These are phyloP conservation scores for Drosophila kanapiae DNA, from an alignment of 1,140 invertebrate genomes.

Conservation along the genomic window DNA sequence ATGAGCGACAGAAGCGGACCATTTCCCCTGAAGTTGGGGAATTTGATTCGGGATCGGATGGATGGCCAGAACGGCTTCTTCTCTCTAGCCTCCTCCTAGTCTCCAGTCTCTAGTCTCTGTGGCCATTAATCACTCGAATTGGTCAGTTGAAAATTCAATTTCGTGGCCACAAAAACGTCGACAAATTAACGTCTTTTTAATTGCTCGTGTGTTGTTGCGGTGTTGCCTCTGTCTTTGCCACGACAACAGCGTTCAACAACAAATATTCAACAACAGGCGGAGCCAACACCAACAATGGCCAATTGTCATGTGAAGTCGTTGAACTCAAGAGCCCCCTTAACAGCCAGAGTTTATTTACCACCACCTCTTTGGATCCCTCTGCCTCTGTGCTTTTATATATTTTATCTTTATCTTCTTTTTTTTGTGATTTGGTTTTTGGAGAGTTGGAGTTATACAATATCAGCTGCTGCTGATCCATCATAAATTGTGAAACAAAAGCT, in stretches of 20 bases:
- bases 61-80: not conserved
- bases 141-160: conserved; percentile 77
- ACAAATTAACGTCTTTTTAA: conserved; percentile 82
- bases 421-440: conserved; percentile 16
- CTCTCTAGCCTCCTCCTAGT: too few relatives aligned
- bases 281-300: conserved; percentile 64
- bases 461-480: conserved; percentile 54
- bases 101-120: not conserved
- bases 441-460: conserved; percentile 40
- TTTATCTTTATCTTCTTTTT: conserved; percentile 19
- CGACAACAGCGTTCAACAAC: conserved; percentile 35
- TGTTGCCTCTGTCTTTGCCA: conserved; percentile 34
- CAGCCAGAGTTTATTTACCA: conserved; percentile 31
- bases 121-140: conserved; percentile 67
- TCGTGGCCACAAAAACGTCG: conserved; percentile 59
- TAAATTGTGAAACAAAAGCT: conserved; percentile 40
- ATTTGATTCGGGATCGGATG: conserved; percentile 31
- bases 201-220: conserved; percentile 46
- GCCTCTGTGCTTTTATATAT: conserved; percentile 3
- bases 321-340: conserved; percentile 55
- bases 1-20: conserved; percentile 47
- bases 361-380: conserved; percentile 1
- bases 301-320: conserved; percentile 75
- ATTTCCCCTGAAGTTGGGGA: conserved; percentile 22
- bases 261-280: conserved; percentile 38